These are phyloP conservation scores for Leptosomus discolor DNA, from an alignment of 2,113 vertebrate genomes.

Conservation along the genomic window DNA sequence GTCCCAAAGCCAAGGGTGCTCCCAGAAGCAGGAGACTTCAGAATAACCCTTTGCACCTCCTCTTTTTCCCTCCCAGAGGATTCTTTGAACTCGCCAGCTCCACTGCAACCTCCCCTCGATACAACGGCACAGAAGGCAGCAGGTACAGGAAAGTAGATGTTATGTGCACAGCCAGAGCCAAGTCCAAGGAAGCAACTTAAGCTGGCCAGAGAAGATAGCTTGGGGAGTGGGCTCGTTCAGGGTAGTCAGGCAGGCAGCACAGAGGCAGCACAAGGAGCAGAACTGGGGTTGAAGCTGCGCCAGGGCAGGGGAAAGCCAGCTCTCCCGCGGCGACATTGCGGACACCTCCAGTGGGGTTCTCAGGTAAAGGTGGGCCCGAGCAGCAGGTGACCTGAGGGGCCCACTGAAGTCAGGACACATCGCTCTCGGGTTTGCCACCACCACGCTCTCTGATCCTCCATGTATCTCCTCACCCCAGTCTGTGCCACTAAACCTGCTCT, in stretches of 20 bases:
- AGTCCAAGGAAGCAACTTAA: constrained; percentile 6
- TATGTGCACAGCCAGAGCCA: constrained; percentile 53
- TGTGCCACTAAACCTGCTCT: neutral
- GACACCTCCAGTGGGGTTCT: neutral
- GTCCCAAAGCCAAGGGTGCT: neutral
- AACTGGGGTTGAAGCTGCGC: neutral
- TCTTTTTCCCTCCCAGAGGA: neutral
- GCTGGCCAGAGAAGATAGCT: neutral
- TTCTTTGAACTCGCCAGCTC: neutral
- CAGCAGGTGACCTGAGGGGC: neutral
- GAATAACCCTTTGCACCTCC: neutral
- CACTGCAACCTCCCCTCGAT: neutral
- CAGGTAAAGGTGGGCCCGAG: neutral
- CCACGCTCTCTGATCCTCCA: rapidly evolving
- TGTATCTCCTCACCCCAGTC: rapidly evolving
- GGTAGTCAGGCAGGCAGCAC: constrained; percentile 38
- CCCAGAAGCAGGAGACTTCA: neutral
- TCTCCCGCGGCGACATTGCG: rapidly evolving
- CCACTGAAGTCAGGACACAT: neutral
- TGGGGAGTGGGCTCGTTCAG: neutral
- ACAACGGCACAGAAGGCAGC: constrained; percentile 6
- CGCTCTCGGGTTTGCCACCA: neutral
- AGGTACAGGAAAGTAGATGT: neutral
- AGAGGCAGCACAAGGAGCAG: constrained; percentile 24
- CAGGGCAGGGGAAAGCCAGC: neutral